A percentile compares a stretch with the other conserved stretches of the same genome.
Conservation (phyloP, 2,888 invertebrate species). For the Habroteleia sp. region DNA sequence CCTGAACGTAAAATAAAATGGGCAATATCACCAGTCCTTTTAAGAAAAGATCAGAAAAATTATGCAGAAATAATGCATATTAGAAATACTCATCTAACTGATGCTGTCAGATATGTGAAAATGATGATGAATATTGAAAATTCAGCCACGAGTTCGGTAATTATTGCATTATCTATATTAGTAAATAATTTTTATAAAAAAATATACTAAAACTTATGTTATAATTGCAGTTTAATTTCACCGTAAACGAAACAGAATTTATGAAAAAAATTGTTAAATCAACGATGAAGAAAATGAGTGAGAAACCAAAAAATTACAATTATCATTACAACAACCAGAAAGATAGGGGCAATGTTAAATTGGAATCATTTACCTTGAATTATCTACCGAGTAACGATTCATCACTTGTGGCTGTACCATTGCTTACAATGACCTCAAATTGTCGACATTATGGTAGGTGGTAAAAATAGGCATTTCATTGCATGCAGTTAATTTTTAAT, state of each 20-base stretch:
- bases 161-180: slow-evolving; percentile 7
- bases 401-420: slow-evolving; percentile 31
- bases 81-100: slow-evolving; percentile 82
- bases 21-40: slow-evolving; percentile 81
- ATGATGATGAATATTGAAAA: slow-evolving; percentile 64
- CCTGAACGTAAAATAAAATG: slow-evolving; percentile 72
- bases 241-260: slow-evolving; percentile 50
- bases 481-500: neutral
- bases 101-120: slow-evolving; percentile 77
- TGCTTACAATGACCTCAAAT: slow-evolving; percentile 62
- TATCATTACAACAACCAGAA: slow-evolving; percentile 41
- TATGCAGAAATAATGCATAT: slow-evolving; percentile 81
- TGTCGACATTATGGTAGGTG: slow-evolving; percentile 60
- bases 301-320: slow-evolving; percentile 59
- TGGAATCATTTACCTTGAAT: slow-evolving; percentile 57
- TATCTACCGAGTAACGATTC: slow-evolving; percentile 53
- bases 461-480: slow-evolving; percentile 24
- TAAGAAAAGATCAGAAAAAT: slow-evolving; percentile 84
- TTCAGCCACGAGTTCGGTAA: slow-evolving; percentile 53
- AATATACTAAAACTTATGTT: no score
- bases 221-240: slow-evolving; percentile 52
- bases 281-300: slow-evolving; percentile 58
- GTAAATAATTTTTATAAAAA: neutral
- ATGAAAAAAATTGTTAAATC: slow-evolving; percentile 51
- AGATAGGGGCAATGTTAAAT: slow-evolving; percentile 42